Evolutionary conservation across 2,888 invertebrate species (phyloP), one percentile per base, ranked within the genome.

Genomic region (Abscondita cerata): DNA sequence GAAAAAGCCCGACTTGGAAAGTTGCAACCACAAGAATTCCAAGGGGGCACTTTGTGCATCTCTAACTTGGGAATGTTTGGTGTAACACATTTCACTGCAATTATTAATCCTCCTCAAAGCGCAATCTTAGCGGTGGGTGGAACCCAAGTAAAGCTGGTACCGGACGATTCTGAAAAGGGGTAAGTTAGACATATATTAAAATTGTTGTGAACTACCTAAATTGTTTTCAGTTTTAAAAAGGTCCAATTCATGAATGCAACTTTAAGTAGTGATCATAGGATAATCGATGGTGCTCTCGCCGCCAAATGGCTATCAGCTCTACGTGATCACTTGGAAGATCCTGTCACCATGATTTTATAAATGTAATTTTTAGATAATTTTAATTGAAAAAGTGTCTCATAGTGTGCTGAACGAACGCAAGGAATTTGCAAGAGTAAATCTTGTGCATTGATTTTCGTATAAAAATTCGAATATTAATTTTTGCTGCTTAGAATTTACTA

Each of bases 241-340:
- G 88, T 90, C 1, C 89, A 90, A 70, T 88, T 90, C 76, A 87
- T 98, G 83, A 88, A 88, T 40, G 96, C 97, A 62, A 98, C 98
- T 13, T 85, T 98, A 65, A 97, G 98, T 70, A 95, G 95, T 74
- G 99, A 99, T 83, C 99, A 99, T 81, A 86, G 99, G 73, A 95
- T 96, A 18, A 93, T 99, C 5, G 98, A 99, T 81, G 99, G 99
- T 50, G 98, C 98, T 70, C 92, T 99, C 2, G 99, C 97, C 55
- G 99, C 99, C 1, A 88, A 91, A 78, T 99, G 97, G 97, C 86
- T 99, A 76, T 86, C 91, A 74, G 91, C 90, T 52, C 96, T 99
- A 84, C 91, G 90, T 72, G 88, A 89, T 64, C 90, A 89, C 77
- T 82, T 99, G 68, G 97, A 98, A 82, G 92, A 96, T 76, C 99